A percentile compares a stretch with the other conserved stretches of the same genome.
phyloP scores from a whole-genome alignment of 2,113 vertebrate genomes.

The Archilochus colubris region DNA sequence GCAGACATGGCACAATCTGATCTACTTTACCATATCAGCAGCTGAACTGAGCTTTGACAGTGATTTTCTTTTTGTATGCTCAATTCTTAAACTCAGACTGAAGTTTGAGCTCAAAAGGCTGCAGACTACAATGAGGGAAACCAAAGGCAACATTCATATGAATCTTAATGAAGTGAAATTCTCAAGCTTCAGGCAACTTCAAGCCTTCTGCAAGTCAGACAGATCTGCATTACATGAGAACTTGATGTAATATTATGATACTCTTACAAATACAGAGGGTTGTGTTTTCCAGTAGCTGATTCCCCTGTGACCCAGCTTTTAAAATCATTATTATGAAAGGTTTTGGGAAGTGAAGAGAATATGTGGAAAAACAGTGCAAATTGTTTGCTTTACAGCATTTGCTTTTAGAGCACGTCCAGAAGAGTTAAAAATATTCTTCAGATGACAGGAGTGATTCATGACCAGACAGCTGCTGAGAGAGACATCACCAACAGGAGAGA shows the following conservation, averaged over 20 bases:
- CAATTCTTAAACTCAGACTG: neutral
- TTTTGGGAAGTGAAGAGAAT: neutral
- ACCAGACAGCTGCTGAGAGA: constrained; percentile 62
- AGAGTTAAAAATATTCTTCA: constrained; percentile 65
- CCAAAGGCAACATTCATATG: constrained; percentile 40
- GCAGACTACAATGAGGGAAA: constrained; percentile 16
- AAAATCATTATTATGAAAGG: constrained; percentile 12
- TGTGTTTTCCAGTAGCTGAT: constrained; percentile 31
- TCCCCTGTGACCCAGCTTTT: constrained; percentile 42
- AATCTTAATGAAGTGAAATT: constrained; percentile 52
- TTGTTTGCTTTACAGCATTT: constrained; percentile 45
- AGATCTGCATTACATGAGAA: constrained; percentile 30
- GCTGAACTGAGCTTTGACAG: constrained; percentile 14
- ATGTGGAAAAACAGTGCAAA: neutral
- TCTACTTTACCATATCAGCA: neutral
- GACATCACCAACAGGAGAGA: constrained; percentile 51
- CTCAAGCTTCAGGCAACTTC: neutral
- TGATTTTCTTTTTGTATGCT: constrained; percentile 1
- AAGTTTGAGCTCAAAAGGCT: constrained; percentile 7
- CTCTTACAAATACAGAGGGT: constrained; percentile 13
- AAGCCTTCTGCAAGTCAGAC: neutral
- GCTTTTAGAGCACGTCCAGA: constrained; percentile 61
- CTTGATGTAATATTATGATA: constrained; percentile 12
- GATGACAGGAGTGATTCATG: constrained; percentile 64
- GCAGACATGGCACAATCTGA: neutral